Percentiles rank a stretch among this genome's conserved stretches.
Evolutionary conservation across 2,797 vertebrate species (phyloP).

Genomic region (Odontamblyopus rebecca): DNA sequence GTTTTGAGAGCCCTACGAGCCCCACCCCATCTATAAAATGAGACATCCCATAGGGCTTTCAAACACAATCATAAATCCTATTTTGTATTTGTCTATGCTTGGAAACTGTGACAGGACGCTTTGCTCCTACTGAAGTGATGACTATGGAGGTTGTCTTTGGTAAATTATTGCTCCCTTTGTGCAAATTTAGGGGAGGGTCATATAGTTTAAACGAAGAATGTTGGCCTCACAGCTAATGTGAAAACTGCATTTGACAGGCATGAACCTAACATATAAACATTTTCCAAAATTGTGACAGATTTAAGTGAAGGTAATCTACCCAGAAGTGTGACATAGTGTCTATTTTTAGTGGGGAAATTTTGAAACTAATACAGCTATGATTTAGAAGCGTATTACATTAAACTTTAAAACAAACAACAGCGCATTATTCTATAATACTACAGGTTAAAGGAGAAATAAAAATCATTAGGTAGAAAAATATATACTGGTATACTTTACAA

Average conservation of each 20-base stretch:
- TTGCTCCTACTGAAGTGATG: slow-evolving; percentile 14
- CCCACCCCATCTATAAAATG: slow-evolving; percentile 33
- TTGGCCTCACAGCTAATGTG: background rate
- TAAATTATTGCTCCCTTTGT: slow-evolving; percentile 8
- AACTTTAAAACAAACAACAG: no score
- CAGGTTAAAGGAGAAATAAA: no score
- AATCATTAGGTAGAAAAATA: no score
- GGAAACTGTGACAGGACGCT: slow-evolving; percentile 9
- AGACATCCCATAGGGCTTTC: slow-evolving; percentile 20
- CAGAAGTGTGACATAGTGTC: background rate
- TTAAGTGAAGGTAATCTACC: background rate
- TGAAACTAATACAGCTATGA: no score
- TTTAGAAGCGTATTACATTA: no score
- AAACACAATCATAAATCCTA: slow-evolving; percentile 41
- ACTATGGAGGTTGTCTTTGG: slow-evolving; percentile 6
- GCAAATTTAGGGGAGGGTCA: slow-evolving; percentile 5
- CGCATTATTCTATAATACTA: no score
- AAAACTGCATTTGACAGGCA: slow-evolving; percentile 7
- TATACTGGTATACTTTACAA: no score
- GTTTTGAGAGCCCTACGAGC: slow-evolving; percentile 12
- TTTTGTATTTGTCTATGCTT: slow-evolving; percentile 21
- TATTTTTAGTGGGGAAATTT: background rate
- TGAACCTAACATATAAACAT: background rate
- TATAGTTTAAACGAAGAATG: slow-evolving; percentile 13
- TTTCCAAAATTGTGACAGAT: background rate